Evolutionary conservation across 2,888 invertebrate genomes (phyloP), one percentile per base, ranked within the genome.

Genomic region (Apotomis betuletana): DNA sequence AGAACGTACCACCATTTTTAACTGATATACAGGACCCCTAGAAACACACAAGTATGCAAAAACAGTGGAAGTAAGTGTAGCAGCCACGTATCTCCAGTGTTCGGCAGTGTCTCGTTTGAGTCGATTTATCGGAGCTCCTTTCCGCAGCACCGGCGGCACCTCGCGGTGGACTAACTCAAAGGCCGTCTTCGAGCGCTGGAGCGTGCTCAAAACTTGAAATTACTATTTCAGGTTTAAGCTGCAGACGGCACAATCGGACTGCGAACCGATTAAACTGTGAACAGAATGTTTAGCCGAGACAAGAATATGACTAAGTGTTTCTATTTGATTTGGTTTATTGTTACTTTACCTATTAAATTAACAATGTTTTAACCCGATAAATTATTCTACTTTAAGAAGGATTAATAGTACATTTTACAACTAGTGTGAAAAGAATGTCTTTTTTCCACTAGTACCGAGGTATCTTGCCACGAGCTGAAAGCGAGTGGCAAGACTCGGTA

Each of bases 131-230:
- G 38, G 3, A 58, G 58, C 58, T n/a, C 58, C 38, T 58, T 58
- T 38, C 38, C 27, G 38, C 49, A 49, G 49, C 10, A 9, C 49
- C 49, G 57, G 36, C 27, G 27, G 38, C 38, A 12, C 27, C 49
- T 49, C 57, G 55, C 38, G 58, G 12, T 58, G 49, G 49, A 58
- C 57, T 57, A 36, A 38, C 51, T 52, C 63, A 63, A 54, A 54
- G 63, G 54, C 8, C 6, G 4, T 44, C 52, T 63, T 41, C 54
- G 52, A 63, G 63, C 13, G 63, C 49, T 49, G 12, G 49, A 49
- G 49, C 10, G 9, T 54, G 10, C 58, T 36, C 38, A 5, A 58
- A 58, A 58, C 38, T 58, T 12, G 38, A 58, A 58, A 58, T 58
- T 58, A 58, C 58, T 12, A 58, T 58, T 38, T 58, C n/a, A 58